Evolutionary conservation across 2,113 vertebrate genomes (phyloP).

Genomic region (Pygoscelis antarcticus): DNA sequence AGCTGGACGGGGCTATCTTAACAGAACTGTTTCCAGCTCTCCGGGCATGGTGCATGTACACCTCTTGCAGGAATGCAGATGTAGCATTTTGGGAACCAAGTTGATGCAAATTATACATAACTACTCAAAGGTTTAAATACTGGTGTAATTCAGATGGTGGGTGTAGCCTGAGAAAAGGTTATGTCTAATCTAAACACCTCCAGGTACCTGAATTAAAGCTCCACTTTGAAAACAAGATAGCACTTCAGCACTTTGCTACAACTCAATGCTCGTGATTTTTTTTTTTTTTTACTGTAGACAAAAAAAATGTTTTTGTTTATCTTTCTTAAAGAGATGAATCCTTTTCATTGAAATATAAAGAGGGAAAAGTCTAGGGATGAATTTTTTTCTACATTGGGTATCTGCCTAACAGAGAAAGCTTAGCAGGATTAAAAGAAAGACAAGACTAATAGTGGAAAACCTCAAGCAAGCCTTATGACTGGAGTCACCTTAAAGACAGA

Average conservation of each 20-base stretch:
- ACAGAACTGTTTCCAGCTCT: background rate
- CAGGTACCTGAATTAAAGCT: background rate
- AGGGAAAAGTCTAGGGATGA: background rate
- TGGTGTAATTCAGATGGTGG: background rate
- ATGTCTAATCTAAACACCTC: background rate
- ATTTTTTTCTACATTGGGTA: background rate
- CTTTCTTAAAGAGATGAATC: background rate
- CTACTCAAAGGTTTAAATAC: background rate
- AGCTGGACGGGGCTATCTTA: background rate
- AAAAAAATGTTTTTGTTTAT: background rate
- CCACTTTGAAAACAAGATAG: background rate
- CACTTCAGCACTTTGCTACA: background rate
- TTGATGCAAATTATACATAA: background rate
- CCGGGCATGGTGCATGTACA: background rate
- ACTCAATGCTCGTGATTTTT: background rate
- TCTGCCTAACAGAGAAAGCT: background rate
- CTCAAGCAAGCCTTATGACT: background rate
- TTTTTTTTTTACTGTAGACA: background rate
- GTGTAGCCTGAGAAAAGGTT: slow-evolving; percentile 3
- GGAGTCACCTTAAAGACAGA: background rate
- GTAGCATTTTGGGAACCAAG: background rate
- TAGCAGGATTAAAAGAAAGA: background rate
- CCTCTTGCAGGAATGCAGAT: background rate
- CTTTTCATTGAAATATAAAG: background rate
- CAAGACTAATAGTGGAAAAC: background rate